A percentile compares a stretch with the other conserved stretches of the same genome.
These are phyloP conservation scores for Drepanosiphum platanoidis DNA, from an alignment of 2,888 invertebrate species.

Conservation along the genomic window DNA sequence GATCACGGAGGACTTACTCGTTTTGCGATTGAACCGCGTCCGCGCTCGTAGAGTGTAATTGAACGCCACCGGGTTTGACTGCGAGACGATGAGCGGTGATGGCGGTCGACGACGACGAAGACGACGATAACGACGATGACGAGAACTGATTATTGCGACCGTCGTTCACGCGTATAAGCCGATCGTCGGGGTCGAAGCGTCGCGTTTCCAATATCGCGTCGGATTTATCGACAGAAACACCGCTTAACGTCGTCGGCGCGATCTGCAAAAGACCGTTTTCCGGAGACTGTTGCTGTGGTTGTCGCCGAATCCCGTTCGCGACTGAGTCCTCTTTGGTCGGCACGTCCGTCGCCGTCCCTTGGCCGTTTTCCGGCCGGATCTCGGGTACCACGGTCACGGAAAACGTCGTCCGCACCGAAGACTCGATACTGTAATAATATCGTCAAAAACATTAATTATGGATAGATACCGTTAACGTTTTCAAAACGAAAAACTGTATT, in stretches of 20 bases:
- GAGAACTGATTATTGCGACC: too few relatives aligned
- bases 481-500: too few relatives aligned
- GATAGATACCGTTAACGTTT: too few relatives aligned
- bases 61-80: slow-evolving; percentile 2
- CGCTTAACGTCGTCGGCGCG: too few relatives aligned
- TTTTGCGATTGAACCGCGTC: not conserved
- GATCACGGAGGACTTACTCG: too few relatives aligned
- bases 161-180: not conserved
- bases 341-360: not conserved
- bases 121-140: too few relatives aligned
- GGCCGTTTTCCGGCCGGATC: not conserved
- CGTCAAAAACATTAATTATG: too few relatives aligned
- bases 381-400: slow-evolving; percentile 45
- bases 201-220: not conserved
- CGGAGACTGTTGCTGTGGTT: not conserved
- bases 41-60: not conserved
- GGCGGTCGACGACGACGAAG: not conserved
- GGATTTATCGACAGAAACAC: not conserved
- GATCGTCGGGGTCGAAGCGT: not conserved
- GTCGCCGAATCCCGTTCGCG: not conserved
- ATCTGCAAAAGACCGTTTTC: not conserved
- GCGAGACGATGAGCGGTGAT: not conserved
- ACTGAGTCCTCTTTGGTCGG: not conserved
- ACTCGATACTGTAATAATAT: slow-evolving; percentile 44
- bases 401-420: slow-evolving; percentile 14